Evolutionary conservation across 2,888 invertebrate genomes (phyloP), one percentile per base, ranked within the genome.

Genomic region (Sympetrum striolatum): DNA sequence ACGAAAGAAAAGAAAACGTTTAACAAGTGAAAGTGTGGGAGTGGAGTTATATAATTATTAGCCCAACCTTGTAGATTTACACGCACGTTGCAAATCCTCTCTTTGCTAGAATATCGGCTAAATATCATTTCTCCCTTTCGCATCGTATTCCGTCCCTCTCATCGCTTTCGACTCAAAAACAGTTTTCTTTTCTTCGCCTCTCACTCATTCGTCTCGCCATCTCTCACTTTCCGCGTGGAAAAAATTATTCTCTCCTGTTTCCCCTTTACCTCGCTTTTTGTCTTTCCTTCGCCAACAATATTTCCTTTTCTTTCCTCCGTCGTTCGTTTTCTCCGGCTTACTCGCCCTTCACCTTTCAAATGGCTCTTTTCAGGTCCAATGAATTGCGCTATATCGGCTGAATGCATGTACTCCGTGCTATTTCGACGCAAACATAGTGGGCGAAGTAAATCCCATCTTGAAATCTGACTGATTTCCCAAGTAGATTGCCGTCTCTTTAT

Each of bases 161-260:
- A 37, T 44, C 80, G 10, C 22, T 39, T n/a, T 44, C 37, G 10
- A 22, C 58, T n/a, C 5, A 58, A 58, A 35, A 58, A 58, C 15
- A 39, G 22, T 37, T 35, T 18, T 64, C 35, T 60, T 64, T 86
- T 31, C 82, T 82, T 25, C 86, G 8, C 37, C 35, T 22, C 60
- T 60, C 35, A 86, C 35, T 60, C 86, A 86, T 86, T 86, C 81
- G 81, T n/a, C 81, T 10, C 86, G 22, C 60, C 86, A 37, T 86
- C 60, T 37, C 37, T 60, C 58, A 82, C 58, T 48, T 53, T 53
- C 44, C 37, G 37, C 35, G 31, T 22, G 37, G 25, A 25, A 53
- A 82, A 86, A 86, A 86, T 58, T 31, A 86, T 86, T 60, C 31
- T 22, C 35, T 86, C 86, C 10, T 22, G 73, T 82, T 53, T 53